Base-by-base conservation (phyloP, 2,888 invertebrate species). In the Luffia ferchaultella region DNA sequence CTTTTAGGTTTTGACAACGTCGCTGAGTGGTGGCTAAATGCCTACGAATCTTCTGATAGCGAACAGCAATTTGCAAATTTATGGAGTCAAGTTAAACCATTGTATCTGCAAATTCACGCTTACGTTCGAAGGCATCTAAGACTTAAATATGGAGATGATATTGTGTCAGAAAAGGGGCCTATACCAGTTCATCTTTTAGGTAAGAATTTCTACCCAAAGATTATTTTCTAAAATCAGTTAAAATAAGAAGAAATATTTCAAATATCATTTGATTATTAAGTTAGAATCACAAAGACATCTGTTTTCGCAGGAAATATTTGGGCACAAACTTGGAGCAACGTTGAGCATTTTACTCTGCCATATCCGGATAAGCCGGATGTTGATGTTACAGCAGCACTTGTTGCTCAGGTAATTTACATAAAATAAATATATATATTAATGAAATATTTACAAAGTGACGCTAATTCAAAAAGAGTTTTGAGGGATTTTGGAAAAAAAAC, bases 311-410 rank as follows among this genome's bases (percentile, higher is more conserved):
- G 93, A 42, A 91, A 94, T 59, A 91, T 95, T 87, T 95, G 94
- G 94, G 90, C 90, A 0, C 94, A 95, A 67, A 76, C 85, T 0
- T 95, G 94, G 94, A 73, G 74, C 3, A 85, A 88, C 47, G 74
- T 91, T 1, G 87, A 86, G 18, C 85, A 88, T 49, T 85, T 90
- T 52, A 87, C 91, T 2, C 85, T 86, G 18, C 95, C 96, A 0
- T 91, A 85, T 62, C 89, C 90, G 0, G 85, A 89, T 1, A 90
- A 90, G 56, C 73, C 86, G 1, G 80, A 88, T 42, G 77, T 90
- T 7, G 92, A 95, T 72, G 87, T 94, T 0, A 91, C 91, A 1
- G 76, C 84, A 1, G 89, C 89, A 57, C 86, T 96, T 78, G 65
- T 87, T 44, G 84, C 85, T 50, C 90, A 93, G 83, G 91, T 89